phyloP scores from a whole-genome alignment of 1,140 invertebrate species.

The Lepidurus arcticus region DNA sequence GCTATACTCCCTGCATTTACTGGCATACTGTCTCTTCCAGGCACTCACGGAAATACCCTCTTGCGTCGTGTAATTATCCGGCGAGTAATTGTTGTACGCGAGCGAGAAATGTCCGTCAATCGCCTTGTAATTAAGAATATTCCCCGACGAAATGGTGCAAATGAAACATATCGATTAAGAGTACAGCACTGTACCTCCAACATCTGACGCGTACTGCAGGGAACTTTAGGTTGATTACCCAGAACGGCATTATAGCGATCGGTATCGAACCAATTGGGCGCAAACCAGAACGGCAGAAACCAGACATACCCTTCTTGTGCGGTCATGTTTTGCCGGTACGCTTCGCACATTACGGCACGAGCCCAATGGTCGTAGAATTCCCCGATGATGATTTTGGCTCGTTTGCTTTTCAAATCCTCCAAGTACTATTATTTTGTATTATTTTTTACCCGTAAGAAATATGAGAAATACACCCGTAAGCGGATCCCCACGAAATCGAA shows the following conservation, averaged over 20 bases:
- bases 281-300: conserved; percentile 63
- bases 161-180: neutral
- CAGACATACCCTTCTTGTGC: conserved; percentile 64
- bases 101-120: conserved; percentile 70
- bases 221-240: conserved; percentile 47
- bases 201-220: conserved; percentile 60
- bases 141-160: neutral
- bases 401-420: conserved; percentile 58
- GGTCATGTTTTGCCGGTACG: conserved; percentile 55
- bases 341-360: conserved; percentile 66
- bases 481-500: neutral
- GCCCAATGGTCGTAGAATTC: conserved; percentile 65
- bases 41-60: conserved; percentile 53
- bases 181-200: conserved; percentile 44
- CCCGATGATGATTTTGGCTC: conserved; percentile 67
- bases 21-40: conserved; percentile 52
- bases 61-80: conserved; percentile 57
- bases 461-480: no score
- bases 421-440: conserved; percentile 53
- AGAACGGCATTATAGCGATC: conserved; percentile 46
- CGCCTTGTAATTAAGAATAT: conserved; percentile 47
- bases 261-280: conserved; percentile 60
- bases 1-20: conserved; percentile 36
- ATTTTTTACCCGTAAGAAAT: no score
- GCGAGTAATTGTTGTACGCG: conserved; percentile 60